Conservation (phyloP, 2,888 invertebrate species). For the Timema podura region DNA sequence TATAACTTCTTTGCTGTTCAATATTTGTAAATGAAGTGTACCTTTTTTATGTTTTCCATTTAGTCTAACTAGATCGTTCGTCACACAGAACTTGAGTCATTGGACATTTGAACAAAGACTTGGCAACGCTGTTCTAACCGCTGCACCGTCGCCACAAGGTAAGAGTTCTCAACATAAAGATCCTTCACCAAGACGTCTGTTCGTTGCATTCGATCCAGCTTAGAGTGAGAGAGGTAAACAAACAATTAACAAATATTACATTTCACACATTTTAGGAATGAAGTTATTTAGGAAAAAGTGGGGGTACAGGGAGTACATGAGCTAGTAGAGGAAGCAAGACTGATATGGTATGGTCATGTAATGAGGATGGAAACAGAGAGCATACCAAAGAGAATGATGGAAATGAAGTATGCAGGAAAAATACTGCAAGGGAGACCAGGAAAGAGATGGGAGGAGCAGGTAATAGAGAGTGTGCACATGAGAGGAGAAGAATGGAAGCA, state of each 20-base stretch:
- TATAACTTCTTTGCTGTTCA: no score
- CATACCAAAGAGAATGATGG: no score
- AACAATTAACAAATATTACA: neutral
- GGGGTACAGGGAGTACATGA: neutral
- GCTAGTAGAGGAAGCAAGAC: neutral
- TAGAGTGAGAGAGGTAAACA: neutral
- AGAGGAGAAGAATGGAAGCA: no score
- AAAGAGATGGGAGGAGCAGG: no score
- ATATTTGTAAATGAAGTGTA: no score
- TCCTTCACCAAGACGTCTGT: constrained; percentile 77
- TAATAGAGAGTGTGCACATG: no score
- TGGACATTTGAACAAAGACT: constrained; percentile 46
- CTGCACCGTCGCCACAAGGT: constrained; percentile 62
- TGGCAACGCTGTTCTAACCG: constrained; percentile 54
- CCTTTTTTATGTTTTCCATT: no score
- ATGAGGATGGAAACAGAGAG: no score
- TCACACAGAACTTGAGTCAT: constrained; percentile 45
- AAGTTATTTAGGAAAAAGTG: no score
- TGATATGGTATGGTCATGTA: no score
- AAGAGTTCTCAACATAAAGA: constrained; percentile 79
- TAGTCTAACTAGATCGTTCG: neutral
- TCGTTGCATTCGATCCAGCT: constrained; percentile 64
- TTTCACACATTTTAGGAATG: constrained; percentile 1
- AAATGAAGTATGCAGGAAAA: no score
- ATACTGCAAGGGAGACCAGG: no score